A percentile compares a stretch with the other conserved stretches of the same genome.
Conservation (phyloP, 2,797 vertebrate species). For the Menidia menidia region DNA sequence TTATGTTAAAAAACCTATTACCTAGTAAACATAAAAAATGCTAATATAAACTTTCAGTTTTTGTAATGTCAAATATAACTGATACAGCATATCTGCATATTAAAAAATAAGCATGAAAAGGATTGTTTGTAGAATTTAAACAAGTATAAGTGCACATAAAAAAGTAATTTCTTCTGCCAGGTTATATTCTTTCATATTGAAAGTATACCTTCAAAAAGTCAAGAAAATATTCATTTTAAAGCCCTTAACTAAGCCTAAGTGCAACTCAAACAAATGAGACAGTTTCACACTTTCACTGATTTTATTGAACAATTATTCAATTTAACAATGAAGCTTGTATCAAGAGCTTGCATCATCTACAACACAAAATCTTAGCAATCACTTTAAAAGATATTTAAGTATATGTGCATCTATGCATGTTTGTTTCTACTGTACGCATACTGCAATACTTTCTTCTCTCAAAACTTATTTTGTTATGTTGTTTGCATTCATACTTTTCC, state of each 20-base stretch:
- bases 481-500: conserved; percentile 94
- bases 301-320: conserved; percentile 62
- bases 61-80: too few species aligned
- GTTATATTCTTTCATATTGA: background rate
- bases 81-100: too few species aligned
- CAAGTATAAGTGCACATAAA: too few species aligned
- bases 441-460: conserved; percentile 1
- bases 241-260: background rate
- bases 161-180: background rate
- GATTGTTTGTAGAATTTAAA: too few species aligned
- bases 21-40: too few species aligned
- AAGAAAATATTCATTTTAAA: background rate
- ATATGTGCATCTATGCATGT: background rate
- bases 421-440: conserved; percentile 6
- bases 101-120: too few species aligned
- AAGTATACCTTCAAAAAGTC: background rate
- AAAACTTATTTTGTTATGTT: conserved; percentile 76
- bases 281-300: conserved; percentile 8
- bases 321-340: conserved; percentile 31
- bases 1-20: too few species aligned
- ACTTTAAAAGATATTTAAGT: conserved; percentile 38
- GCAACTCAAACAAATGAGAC: background rate
- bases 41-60: too few species aligned
- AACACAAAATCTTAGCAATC: conserved; percentile 8
- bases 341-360: conserved; percentile 21